A percentile compares a stretch with the other conserved stretches of the same genome.
Evolutionary conservation across 2,797 vertebrate species (phyloP).

Genomic region (Enteromius treurensis): DNA sequence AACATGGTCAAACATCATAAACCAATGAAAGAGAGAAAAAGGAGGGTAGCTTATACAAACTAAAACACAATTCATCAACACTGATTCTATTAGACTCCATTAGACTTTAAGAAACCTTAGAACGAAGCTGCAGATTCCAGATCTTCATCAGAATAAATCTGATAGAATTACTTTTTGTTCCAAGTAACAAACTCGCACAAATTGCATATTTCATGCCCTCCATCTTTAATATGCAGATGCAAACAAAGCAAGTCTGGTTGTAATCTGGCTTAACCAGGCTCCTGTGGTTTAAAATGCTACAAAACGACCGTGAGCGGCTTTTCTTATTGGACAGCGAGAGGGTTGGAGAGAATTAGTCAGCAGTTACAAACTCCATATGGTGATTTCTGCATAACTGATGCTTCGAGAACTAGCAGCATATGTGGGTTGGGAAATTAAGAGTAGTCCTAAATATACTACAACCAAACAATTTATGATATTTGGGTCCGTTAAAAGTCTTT

Average conservation of each 20-base stretch:
- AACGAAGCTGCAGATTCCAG: background rate
- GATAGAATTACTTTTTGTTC: slow-evolving; percentile 7
- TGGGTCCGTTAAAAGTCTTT: background rate
- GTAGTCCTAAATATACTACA: background rate
- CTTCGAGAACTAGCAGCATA: slow-evolving; percentile 22
- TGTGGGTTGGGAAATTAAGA: background rate
- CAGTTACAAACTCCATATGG: slow-evolving; percentile 39
- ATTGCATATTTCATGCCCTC: background rate
- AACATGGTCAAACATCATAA: background rate
- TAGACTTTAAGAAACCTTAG: background rate
- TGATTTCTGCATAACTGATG: slow-evolving; percentile 24
- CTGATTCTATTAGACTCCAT: background rate
- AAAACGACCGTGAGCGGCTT: slow-evolving; percentile 33
- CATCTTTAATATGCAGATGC: background rate
- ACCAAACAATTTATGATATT: background rate
- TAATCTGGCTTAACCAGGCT: slow-evolving; percentile 40
- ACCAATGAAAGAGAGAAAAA: background rate
- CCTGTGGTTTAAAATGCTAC: slow-evolving; percentile 52
- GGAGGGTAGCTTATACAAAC: background rate
- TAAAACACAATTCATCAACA: background rate
- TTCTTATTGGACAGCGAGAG: slow-evolving; percentile 19
- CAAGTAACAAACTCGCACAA: slow-evolving; percentile 10
- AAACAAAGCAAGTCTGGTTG: slow-evolving; percentile 48
- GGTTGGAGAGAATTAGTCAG: slow-evolving; percentile 57
- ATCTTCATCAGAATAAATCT: background rate